Percentiles rank a stretch among this genome's conserved stretches.
These are phyloP conservation scores for Condylura cristata DNA, from an alignment of 2,113 vertebrate genomes.

Conservation along the genomic window DNA sequence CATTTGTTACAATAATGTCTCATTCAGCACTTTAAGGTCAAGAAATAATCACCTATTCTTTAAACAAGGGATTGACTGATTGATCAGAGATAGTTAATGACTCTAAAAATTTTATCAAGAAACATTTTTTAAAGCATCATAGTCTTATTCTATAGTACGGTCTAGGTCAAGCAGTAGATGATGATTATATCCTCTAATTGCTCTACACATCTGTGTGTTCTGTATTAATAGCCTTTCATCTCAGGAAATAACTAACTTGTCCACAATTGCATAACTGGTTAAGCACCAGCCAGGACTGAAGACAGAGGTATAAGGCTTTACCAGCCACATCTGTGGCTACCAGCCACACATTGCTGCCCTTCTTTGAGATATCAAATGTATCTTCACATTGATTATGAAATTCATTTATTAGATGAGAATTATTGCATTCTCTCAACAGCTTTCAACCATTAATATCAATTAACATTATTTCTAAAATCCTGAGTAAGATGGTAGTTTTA, in stretches of 20 bases:
- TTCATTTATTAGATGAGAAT: neutral
- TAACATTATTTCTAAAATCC: neutral
- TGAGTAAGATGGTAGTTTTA: neutral
- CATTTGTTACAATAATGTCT: constrained; percentile 37
- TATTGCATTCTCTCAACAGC: neutral
- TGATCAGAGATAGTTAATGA: neutral
- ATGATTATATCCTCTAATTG: neutral
- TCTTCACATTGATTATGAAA: neutral
- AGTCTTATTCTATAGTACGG: neutral
- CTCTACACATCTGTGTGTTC: neutral
- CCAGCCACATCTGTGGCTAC: neutral
- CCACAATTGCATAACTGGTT: neutral
- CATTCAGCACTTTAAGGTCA: constrained; percentile 24
- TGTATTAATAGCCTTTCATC: neutral
- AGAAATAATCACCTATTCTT: neutral
- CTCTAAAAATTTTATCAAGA: neutral
- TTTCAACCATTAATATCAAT: neutral
- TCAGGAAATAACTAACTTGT: neutral
- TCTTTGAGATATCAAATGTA: neutral
- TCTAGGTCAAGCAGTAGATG: neutral
- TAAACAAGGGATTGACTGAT: constrained; percentile 1
- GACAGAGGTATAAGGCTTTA: neutral
- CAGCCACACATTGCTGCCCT: neutral
- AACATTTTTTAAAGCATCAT: neutral
- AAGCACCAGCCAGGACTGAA: neutral